These are phyloP conservation scores for Marisa cornuarietis DNA, from an alignment of 1,140 invertebrate species.

Conservation along the genomic window DNA sequence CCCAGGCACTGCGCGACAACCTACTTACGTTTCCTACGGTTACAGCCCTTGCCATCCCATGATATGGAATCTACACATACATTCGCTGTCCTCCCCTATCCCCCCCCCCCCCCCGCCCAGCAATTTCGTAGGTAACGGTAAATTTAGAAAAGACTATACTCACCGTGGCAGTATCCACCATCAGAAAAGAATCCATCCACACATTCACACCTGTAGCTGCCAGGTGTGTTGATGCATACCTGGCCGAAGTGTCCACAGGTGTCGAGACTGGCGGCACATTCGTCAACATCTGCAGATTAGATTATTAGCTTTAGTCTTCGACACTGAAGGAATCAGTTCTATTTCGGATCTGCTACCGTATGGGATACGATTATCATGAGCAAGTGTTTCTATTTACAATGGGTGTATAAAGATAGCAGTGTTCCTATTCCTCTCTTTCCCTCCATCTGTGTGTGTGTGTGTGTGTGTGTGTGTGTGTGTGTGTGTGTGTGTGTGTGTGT, in stretches of 20 bases:
- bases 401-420: too few species aligned
- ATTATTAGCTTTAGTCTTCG: background rate
- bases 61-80: too few species aligned
- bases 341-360: too few species aligned
- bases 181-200: constrained; percentile 7
- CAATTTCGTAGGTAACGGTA: too few species aligned
- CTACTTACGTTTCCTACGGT: too few species aligned
- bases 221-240: constrained; percentile 30
- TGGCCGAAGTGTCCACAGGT: constrained; percentile 16
- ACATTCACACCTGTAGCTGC: constrained; percentile 27
- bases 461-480: constrained; percentile 15
- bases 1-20: too few species aligned
- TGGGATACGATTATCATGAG: too few species aligned
- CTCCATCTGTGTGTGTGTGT: background rate
- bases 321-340: background rate
- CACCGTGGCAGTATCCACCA: constrained; percentile 24
- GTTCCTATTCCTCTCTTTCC: too few species aligned
- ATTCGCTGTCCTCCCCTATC: too few species aligned
- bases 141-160: background rate
- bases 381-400: too few species aligned
- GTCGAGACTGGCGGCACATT: constrained; percentile 13
- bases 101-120: too few species aligned
- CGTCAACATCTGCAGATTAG: constrained; percentile 24
- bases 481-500: constrained; percentile 7
- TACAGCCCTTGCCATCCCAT: too few species aligned